phyloP scores from a whole-genome alignment of 1,140 invertebrate genomes.

The Dolichoris vasculosae region DNA sequence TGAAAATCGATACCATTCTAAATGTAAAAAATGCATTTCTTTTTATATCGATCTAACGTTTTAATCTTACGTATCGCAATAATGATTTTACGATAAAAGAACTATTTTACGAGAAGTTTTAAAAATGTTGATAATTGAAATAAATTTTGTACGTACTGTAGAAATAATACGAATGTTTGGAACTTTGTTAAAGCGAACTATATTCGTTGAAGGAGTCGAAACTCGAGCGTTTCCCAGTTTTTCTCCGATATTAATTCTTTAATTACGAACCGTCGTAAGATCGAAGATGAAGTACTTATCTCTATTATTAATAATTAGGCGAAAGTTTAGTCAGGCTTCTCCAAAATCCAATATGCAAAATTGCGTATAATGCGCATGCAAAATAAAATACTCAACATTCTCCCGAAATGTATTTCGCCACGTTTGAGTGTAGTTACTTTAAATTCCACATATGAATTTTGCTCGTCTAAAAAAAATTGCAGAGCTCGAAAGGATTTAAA shows the following conservation, averaged over 20 bases:
- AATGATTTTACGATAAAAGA: no score
- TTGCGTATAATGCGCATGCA: slow-evolving; percentile 30
- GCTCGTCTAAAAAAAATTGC: slow-evolving; percentile 43
- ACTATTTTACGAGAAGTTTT: no score
- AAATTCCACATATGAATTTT: slow-evolving; percentile 50
- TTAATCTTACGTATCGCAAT: no score
- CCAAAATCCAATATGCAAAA: neutral
- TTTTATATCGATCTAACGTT: no score
- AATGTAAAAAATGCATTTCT: no score
- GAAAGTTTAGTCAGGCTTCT: neutral
- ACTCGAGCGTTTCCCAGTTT: no score
- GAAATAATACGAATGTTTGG: no score
- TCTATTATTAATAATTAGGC: neutral
- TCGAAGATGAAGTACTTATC: neutral
- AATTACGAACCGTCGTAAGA: neutral
- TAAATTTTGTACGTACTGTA: no score
- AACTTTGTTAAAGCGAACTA: no score
- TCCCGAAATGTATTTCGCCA: neutral
- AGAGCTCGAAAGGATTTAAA: slow-evolving; percentile 42
- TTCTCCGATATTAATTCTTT: neutral
- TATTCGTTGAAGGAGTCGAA: no score
- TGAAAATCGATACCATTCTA: no score
- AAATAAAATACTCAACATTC: neutral
- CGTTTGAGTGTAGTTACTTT: slow-evolving; percentile 27
- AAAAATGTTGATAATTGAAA: no score